Evolutionary conservation across 2,797 vertebrate species (phyloP).

Genomic region (Glyptemys insculpta): DNA sequence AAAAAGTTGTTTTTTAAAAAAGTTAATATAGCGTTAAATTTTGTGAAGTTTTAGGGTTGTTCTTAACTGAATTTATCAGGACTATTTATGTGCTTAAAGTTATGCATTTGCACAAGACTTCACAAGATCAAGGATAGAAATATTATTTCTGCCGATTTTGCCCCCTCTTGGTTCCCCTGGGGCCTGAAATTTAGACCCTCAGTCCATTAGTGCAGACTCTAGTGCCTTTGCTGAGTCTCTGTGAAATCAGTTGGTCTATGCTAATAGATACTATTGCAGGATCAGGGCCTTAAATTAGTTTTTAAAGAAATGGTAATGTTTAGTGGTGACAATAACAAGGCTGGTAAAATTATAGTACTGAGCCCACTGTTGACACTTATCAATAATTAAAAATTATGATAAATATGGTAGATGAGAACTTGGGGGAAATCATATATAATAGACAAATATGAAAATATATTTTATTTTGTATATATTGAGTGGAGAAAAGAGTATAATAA

Average conservation of each 20-base stretch:
- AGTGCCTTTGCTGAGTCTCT: background rate
- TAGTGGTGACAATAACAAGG: background rate
- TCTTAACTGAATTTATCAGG: background rate
- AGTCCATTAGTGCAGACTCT: background rate
- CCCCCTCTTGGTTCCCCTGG: background rate
- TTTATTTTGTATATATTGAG: background rate
- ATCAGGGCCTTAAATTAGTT: background rate
- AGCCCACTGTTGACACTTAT: background rate
- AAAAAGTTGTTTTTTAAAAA: background rate
- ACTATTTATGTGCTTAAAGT: background rate
- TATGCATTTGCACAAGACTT: background rate
- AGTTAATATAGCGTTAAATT: background rate
- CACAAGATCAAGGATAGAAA: background rate
- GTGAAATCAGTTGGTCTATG: background rate
- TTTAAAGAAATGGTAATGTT: background rate
- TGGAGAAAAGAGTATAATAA: background rate
- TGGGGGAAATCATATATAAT: background rate
- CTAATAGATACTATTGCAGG: background rate
- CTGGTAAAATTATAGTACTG: background rate
- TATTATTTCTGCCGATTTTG: background rate
- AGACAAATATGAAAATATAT: fast-evolving
- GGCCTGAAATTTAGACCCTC: background rate
- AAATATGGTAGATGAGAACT: background rate
- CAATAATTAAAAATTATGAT: background rate
- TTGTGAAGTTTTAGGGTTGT: background rate